These are phyloP conservation scores for Cyanistes caeruleus DNA, from an alignment of 2,113 vertebrate species.

Conservation along the genomic window DNA sequence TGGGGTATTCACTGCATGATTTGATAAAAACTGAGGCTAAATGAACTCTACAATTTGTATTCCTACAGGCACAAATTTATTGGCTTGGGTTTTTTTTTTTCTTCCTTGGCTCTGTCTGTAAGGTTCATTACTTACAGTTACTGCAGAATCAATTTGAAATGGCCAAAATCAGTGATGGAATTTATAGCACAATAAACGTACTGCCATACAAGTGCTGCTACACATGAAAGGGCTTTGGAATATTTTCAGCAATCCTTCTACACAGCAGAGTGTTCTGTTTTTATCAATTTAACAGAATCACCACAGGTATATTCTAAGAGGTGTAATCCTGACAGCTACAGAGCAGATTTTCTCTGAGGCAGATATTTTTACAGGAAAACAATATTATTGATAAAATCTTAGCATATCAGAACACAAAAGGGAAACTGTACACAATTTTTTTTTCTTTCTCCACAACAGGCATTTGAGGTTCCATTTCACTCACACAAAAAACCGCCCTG, in stretches of 20 bases:
- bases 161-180: conserved; percentile 79
- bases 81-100: not conserved
- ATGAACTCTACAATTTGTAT: conserved; percentile 71
- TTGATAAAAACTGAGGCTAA: conserved; percentile 74
- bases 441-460: conserved; percentile 50
- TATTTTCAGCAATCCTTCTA: conserved; percentile 69
- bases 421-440: conserved; percentile 55
- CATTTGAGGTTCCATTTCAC: conserved; percentile 34
- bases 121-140: conserved; percentile 82
- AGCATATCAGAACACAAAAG: conserved; percentile 69
- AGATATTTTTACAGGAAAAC: conserved; percentile 74
- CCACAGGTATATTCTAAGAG: conserved; percentile 72
- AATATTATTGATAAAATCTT: conserved; percentile 79
- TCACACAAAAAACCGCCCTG: not conserved
- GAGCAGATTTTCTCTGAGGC: conserved; percentile 68
- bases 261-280: conserved; percentile 47
- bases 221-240: conserved; percentile 67
- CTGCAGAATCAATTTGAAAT: conserved; percentile 79
- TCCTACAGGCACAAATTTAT: conserved; percentile 63
- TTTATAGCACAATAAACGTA: conserved; percentile 78
- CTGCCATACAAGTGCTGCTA: conserved; percentile 67
- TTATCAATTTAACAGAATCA: conserved; percentile 75
- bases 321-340: conserved; percentile 74
- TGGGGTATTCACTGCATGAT: conserved; percentile 48
- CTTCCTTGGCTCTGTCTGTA: conserved; percentile 49